phyloP scores from a whole-genome alignment of 2,113 vertebrate genomes.

The Lophotis ruficrista region DNA sequence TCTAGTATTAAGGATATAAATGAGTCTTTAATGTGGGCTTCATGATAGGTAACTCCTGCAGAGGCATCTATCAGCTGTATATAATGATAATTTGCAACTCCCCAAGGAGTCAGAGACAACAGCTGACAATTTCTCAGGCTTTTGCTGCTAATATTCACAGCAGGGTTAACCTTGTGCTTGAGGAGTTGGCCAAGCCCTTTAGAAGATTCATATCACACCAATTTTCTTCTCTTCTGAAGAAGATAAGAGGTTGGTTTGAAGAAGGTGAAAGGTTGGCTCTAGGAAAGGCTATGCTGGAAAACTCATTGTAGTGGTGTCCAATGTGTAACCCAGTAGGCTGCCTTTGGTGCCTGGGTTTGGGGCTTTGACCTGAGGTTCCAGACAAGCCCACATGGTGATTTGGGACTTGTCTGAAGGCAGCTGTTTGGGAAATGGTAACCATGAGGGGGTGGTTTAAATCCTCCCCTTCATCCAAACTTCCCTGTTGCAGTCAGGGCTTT shows the following conservation, averaged over 20 bases:
- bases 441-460: neutral
- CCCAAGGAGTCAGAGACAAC: neutral
- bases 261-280: neutral
- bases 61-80: constrained; percentile 31
- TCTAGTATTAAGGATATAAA: constrained; percentile 41
- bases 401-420: neutral
- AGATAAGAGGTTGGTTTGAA: neutral
- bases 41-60: constrained; percentile 39
- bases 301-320: neutral
- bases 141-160: neutral
- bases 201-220: neutral
- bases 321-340: neutral
- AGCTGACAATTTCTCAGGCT: neutral
- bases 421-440: neutral
- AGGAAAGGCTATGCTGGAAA: neutral
- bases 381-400: neutral
- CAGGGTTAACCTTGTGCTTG: neutral
- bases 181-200: neutral
- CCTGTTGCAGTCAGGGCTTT: neutral
- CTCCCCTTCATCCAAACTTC: neutral
- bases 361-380: neutral
- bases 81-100: constrained; percentile 23
- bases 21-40: constrained; percentile 41
- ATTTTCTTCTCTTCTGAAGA: neutral
- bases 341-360: neutral